Evolutionary conservation across 2,888 invertebrate species (phyloP).

Genomic region (Eupithecia centaureata): DNA sequence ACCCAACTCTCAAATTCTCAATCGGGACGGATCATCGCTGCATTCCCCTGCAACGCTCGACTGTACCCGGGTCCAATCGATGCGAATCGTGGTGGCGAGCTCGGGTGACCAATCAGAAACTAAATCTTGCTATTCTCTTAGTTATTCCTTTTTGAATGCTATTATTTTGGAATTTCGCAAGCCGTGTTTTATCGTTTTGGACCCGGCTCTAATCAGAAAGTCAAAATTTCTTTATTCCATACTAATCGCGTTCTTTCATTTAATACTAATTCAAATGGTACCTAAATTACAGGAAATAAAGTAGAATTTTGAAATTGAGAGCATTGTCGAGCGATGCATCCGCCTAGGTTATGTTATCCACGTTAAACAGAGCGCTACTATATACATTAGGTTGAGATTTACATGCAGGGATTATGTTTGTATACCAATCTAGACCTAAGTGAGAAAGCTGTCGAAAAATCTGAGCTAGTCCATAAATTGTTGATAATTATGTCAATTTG

Average conservation of each 20-base stretch:
- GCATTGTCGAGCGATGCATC: constrained; percentile 4
- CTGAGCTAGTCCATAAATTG: too few relatives aligned
- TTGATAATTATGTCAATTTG: too few relatives aligned
- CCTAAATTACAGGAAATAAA: not conserved
- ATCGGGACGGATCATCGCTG: not conserved
- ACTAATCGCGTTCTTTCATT: not conserved
- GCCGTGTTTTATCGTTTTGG: not conserved
- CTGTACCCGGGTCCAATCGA: not conserved
- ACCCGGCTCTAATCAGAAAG: not conserved
- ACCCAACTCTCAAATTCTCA: constrained; percentile 27
- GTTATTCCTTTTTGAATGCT: not conserved
- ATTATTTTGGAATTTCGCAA: not conserved
- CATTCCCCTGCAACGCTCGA: not conserved
- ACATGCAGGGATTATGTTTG: not conserved
- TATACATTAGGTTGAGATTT: not conserved
- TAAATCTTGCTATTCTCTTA: too few relatives aligned
- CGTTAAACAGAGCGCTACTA: not conserved
- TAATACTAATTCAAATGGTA: not conserved
- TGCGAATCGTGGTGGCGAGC: too few relatives aligned
- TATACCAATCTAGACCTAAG: not conserved
- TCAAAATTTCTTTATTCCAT: not conserved
- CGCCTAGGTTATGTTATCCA: not conserved
- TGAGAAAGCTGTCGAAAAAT: too few relatives aligned
- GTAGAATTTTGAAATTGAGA: constrained; percentile 6
- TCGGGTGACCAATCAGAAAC: too few relatives aligned